A percentile compares a stretch with the other conserved stretches of the same genome.
Conservation (phyloP, 1,140 invertebrate genomes). For the Drosophila parvula region DNA sequence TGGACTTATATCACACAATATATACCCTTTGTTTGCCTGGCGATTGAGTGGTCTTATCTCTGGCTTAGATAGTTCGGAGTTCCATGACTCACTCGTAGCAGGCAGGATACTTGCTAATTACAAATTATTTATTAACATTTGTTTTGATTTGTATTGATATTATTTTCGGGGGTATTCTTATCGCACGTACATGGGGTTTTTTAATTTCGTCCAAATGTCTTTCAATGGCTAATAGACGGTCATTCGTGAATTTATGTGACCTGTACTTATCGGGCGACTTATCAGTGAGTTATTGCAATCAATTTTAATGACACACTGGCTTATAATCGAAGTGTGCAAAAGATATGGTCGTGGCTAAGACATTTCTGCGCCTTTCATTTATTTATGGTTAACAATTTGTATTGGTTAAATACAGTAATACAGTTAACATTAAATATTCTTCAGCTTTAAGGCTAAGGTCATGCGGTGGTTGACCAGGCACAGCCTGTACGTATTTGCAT, state of each 20-base stretch:
- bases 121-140: conserved; percentile 46
- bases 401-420: neutral
- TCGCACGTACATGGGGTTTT: neutral
- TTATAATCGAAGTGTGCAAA: conserved; percentile 15
- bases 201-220: conserved; percentile 6
- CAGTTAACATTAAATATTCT: neutral
- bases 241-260: conserved; percentile 36
- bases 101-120: conserved; percentile 33
- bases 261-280: conserved; percentile 20
- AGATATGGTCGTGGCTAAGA: conserved; percentile 20
- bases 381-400: neutral
- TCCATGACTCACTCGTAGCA: conserved; percentile 11
- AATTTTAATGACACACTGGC: conserved; percentile 35
- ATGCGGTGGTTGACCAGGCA: conserved; percentile 35
- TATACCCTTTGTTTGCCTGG: conserved; percentile 13
- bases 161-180: conserved; percentile 13
- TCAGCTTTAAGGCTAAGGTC: conserved; percentile 59
- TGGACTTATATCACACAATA: conserved; percentile 18
- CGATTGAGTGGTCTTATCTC: conserved; percentile 41
- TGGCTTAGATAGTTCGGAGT: neutral
- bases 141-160: conserved; percentile 32
- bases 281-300: conserved; percentile 38
- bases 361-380: conserved; percentile 10
- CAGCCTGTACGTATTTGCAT: conserved; percentile 72
- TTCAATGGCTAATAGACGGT: conserved; percentile 36